A percentile compares a stretch with the other conserved stretches of the same genome.
Conservation (phyloP, 2,888 invertebrate species). For the Zelleria hepariella region DNA sequence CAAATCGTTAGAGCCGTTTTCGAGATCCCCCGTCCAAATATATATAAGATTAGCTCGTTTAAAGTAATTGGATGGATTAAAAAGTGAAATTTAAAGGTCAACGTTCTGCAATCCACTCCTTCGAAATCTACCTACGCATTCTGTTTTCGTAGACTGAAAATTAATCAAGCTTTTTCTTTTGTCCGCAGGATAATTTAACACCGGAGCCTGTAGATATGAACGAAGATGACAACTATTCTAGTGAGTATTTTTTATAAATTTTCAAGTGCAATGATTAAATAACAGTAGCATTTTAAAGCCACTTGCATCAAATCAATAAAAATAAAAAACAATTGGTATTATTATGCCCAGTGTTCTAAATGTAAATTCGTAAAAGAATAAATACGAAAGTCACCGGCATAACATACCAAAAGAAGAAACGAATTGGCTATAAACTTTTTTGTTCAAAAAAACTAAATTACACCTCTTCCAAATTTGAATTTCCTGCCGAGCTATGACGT, state of each 20-base stretch:
- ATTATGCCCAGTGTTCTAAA: slow-evolving; percentile 9
- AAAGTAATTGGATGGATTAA: no score
- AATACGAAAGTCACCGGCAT: slow-evolving; percentile 24
- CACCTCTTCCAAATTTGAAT: slow-evolving; percentile 36
- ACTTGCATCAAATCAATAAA: slow-evolving; percentile 69
- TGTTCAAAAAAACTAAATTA: slow-evolving; percentile 9
- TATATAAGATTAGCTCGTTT: no score
- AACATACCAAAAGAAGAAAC: slow-evolving; percentile 29
- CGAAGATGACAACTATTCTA: slow-evolving; percentile 80
- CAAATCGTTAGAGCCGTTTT: no score
- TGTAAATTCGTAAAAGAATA: slow-evolving; percentile 9
- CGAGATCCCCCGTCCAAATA: no score
- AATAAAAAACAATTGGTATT: background rate
- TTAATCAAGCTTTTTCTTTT: slow-evolving; percentile 26
- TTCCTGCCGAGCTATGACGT: slow-evolving; percentile 8
- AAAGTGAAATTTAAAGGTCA: no score
- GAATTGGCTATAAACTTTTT: slow-evolving; percentile 36
- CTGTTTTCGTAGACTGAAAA: slow-evolving; percentile 1
- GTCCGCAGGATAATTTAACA: slow-evolving; percentile 79
- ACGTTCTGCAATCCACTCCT: no score
- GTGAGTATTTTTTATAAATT: slow-evolving; percentile 59
- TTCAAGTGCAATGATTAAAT: background rate
- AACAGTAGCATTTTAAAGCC: slow-evolving; percentile 25
- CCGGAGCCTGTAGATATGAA: slow-evolving; percentile 78
- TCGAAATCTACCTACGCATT: no score